Evolutionary conservation across 2,888 invertebrate genomes (phyloP).

Genomic region (Mellilla xanthometata): DNA sequence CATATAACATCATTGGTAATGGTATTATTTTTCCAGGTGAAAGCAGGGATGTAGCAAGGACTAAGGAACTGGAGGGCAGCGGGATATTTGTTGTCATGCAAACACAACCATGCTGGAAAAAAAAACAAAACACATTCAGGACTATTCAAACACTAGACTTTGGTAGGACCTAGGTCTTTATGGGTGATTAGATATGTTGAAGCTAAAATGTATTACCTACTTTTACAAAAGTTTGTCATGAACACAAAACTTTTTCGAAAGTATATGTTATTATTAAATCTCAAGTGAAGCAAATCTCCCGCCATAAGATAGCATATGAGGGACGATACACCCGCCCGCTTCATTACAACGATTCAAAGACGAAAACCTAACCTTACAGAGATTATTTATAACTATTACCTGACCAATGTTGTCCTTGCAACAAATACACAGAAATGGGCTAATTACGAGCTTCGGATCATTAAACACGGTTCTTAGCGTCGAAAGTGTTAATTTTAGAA

Average conservation of each 20-base stretch:
- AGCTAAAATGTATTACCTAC: not conserved
- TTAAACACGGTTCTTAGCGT: slow-evolving; percentile 41
- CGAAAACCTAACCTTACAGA: slow-evolving; percentile 71
- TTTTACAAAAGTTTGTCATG: slow-evolving; percentile 47
- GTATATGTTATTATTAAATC: not conserved
- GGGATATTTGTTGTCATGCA: no score
- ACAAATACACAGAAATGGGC: slow-evolving; percentile 33
- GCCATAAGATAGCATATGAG: slow-evolving; percentile 1
- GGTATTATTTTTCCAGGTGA: no score
- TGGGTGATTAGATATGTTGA: no score
- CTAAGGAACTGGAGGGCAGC: no score
- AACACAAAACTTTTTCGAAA: slow-evolving; percentile 38
- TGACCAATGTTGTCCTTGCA: slow-evolving; percentile 41
- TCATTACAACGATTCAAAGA: slow-evolving; percentile 47
- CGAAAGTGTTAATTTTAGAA: slow-evolving; percentile 61
- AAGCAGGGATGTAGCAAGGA: no score
- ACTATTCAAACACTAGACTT: no score
- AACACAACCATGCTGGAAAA: no score
- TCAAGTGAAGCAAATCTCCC: not conserved
- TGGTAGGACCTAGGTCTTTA: no score
- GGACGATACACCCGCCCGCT: slow-evolving; percentile 2
- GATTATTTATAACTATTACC: slow-evolving; percentile 74
- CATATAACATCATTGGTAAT: no score
- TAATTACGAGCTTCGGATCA: slow-evolving; percentile 38
- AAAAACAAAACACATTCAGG: no score